Evolutionary conservation across 23 tunicate genomes (phyloP).

Genomic region (Phallusia fumigata): DNA sequence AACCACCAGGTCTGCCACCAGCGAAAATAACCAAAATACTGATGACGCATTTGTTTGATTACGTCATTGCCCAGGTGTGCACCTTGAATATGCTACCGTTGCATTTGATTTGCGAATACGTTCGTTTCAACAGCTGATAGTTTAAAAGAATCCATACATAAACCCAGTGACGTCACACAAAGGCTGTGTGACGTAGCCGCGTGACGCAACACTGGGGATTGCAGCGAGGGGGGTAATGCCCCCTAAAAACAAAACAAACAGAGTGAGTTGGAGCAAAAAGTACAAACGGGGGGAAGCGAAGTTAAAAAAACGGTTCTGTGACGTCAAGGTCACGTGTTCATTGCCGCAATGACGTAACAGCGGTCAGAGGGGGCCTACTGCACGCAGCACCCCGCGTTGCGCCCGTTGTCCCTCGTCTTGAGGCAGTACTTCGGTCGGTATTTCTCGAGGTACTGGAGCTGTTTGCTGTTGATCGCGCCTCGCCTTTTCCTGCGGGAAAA

Average conservation of each 20-base stretch:
- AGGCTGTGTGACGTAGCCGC: not conserved
- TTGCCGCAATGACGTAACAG: not conserved
- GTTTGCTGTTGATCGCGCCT: conserved; percentile 91
- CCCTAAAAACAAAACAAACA: not conserved
- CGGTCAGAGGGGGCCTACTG: conserved; percentile 20
- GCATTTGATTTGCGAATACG: too few species aligned
- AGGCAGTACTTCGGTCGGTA: conserved; percentile 90
- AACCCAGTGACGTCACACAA: not conserved
- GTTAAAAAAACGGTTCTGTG: not conserved
- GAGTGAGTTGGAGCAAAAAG: not conserved
- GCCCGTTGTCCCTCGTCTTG: conserved; percentile 47
- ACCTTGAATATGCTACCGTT: too few species aligned
- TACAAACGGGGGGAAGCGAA: not conserved
- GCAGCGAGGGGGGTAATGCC: too few species aligned
- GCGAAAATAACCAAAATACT: too few species aligned
- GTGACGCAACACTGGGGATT: not conserved
- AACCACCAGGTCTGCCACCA: too few species aligned
- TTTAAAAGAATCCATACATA: not conserved
- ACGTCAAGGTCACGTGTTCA: not conserved
- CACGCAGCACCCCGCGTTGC: conserved; percentile 32
- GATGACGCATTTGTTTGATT: too few species aligned
- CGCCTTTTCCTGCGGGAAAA: conserved; percentile 65
- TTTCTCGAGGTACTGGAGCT: conserved; percentile 86
- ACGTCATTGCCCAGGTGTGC: too few species aligned
- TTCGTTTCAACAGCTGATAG: too few species aligned